Conservation (phyloP, 1,140 invertebrate genomes). For the Cepaea nemoralis region DNA sequence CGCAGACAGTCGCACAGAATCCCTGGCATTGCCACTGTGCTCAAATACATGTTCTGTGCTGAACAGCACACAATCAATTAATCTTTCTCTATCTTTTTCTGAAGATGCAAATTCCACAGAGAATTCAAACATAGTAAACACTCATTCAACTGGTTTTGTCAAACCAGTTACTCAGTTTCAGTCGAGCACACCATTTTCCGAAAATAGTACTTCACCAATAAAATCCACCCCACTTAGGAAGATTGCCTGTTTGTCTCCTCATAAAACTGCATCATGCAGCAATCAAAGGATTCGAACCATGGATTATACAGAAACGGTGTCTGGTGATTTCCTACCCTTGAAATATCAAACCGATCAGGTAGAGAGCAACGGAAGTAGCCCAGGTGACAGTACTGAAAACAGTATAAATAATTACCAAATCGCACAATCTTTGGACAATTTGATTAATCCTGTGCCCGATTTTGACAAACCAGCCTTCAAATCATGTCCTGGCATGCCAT, state of each 20-base stretch:
- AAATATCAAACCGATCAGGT: neutral
- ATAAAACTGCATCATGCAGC: neutral
- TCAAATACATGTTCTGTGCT: neutral
- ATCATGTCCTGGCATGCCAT: neutral
- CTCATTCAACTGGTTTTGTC: neutral
- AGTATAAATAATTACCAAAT: neutral
- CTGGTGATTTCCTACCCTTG: neutral
- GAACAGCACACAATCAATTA: neutral
- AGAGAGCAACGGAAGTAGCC: neutral
- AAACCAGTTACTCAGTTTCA: neutral
- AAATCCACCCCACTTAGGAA: neutral
- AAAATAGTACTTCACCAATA: neutral
- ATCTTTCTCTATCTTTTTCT: neutral
- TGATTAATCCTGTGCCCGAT: no score
- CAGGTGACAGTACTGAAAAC: neutral
- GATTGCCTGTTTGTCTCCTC: conserved; percentile 3
- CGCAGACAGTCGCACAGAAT: no score
- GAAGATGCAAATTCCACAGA: neutral
- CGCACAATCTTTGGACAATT: neutral
- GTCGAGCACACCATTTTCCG: neutral
- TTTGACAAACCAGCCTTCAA: no score
- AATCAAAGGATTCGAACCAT: neutral
- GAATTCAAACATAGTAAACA: neutral
- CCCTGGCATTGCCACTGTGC: no score
- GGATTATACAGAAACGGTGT: neutral